A percentile compares a stretch with the other conserved stretches of the same genome.
Conservation (phyloP, 1,140 invertebrate species). For the Danaus melanippus region DNA sequence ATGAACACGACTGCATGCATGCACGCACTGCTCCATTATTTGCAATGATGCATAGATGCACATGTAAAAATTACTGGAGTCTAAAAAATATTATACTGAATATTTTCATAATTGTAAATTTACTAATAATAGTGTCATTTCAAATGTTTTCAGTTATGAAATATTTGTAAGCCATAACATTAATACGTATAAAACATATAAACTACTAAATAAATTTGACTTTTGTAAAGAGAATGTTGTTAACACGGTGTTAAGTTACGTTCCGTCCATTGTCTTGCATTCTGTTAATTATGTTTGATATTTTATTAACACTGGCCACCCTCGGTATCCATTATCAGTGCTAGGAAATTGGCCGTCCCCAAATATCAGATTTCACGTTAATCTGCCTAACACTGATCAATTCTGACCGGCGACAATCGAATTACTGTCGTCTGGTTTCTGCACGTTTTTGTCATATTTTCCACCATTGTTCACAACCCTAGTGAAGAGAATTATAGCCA, state of each 20-base stretch:
- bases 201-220: too few species aligned
- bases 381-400: conserved; percentile 63
- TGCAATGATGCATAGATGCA: too few species aligned
- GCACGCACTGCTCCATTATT: conserved; percentile 3
- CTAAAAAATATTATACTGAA: too few species aligned
- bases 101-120: too few species aligned
- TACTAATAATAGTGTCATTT: too few species aligned
- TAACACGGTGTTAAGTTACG: conserved; percentile 7
- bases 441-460: conserved; percentile 63
- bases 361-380: conserved; percentile 68
- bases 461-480: conserved; percentile 34
- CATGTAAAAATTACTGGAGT: too few species aligned
- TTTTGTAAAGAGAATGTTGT: not conserved
- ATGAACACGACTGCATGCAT: conserved; percentile 35
- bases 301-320: conserved; percentile 30
- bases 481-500: conserved; percentile 53
- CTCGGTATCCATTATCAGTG: conserved; percentile 50
- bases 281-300: conserved; percentile 28
- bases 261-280: conserved; percentile 9
- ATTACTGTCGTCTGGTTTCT: conserved; percentile 63
- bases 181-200: too few species aligned
- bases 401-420: conserved; percentile 62
- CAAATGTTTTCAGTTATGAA: too few species aligned
- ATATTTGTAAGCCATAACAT: too few species aligned
- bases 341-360: conserved; percentile 58